Conservation (phyloP, 1,140 invertebrate genomes). For the Lepidurus arcticus region DNA sequence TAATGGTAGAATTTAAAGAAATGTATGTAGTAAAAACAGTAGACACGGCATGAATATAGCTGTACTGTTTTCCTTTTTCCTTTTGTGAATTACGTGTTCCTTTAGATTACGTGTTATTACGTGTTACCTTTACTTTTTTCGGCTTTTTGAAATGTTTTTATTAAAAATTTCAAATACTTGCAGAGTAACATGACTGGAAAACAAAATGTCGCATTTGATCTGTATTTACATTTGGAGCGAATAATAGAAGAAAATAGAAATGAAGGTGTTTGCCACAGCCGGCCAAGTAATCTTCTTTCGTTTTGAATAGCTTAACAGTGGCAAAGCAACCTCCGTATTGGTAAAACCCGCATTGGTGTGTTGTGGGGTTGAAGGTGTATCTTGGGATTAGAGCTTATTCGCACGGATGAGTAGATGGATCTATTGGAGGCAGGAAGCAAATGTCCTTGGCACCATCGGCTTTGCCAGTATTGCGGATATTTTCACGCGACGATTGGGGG, state of each 20-base stretch:
- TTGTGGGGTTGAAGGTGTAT: constrained; percentile 31
- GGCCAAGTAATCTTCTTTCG: constrained; percentile 35
- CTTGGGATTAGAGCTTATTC: constrained; percentile 14
- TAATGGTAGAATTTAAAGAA: no score
- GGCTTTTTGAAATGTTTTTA: no score
- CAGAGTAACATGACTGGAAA: neutral
- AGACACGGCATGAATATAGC: no score
- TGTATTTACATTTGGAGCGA: neutral
- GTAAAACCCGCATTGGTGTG: constrained; percentile 36
- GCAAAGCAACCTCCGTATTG: constrained; percentile 37
- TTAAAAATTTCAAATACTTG: no score
- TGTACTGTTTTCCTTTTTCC: no score
- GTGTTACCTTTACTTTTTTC: no score
- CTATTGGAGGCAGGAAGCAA: constrained; percentile 23
- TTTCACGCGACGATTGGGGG: neutral
- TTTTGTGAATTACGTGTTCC: no score
- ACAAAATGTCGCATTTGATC: neutral
- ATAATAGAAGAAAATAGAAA: neutral
- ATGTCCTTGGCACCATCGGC: neutral
- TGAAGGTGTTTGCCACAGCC: constrained; percentile 28
- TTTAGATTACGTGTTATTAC: no score
- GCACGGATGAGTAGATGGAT: neutral
- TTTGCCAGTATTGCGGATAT: neutral
- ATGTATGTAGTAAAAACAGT: no score
- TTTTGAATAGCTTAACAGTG: constrained; percentile 38